A percentile compares a stretch with the other conserved stretches of the same genome.
These are phyloP conservation scores for Nerophis ophidion DNA, from an alignment of 2,113 vertebrate genomes.

Conservation along the genomic window DNA sequence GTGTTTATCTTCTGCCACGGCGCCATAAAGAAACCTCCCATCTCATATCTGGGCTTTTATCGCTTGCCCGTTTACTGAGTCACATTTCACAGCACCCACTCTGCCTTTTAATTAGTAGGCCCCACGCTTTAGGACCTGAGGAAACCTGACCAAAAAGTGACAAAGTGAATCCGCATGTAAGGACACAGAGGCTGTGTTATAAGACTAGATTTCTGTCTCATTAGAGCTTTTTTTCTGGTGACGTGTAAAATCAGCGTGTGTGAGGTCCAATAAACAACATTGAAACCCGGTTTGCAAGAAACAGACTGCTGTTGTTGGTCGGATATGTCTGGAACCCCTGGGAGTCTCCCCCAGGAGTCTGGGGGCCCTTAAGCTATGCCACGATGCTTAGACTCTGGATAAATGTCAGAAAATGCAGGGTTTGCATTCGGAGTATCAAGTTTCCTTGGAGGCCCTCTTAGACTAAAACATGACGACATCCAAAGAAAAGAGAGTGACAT, in stretches of 20 bases:
- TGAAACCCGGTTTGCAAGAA: constrained; percentile 6
- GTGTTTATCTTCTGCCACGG: constrained; percentile 13
- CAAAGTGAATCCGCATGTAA: constrained; percentile 11
- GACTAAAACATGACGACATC: background rate
- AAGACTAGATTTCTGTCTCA: constrained; percentile 30
- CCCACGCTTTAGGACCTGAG: constrained; percentile 31
- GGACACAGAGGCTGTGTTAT: constrained; percentile 35
- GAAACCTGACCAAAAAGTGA: constrained; percentile 19
- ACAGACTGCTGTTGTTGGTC: too few species aligned
- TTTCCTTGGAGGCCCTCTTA: background rate
- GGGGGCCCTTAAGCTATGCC: background rate
- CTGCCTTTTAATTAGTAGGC: constrained; percentile 41
- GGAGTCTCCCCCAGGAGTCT: background rate
- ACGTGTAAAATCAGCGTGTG: constrained; percentile 17
- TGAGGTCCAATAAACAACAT: constrained; percentile 23
- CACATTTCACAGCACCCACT: constrained; percentile 13
- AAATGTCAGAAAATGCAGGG: background rate
- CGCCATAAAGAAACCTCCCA: constrained; percentile 9
- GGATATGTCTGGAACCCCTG: background rate
- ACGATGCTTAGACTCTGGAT: background rate
- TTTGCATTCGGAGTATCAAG: background rate
- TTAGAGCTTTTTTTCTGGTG: constrained; percentile 53
- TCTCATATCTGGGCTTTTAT: constrained; percentile 21
- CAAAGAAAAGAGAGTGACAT: background rate
- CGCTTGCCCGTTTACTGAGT: constrained; percentile 40